Conservation (phyloP, 2,113 vertebrate species). For the Salminus brasiliensis region DNA sequence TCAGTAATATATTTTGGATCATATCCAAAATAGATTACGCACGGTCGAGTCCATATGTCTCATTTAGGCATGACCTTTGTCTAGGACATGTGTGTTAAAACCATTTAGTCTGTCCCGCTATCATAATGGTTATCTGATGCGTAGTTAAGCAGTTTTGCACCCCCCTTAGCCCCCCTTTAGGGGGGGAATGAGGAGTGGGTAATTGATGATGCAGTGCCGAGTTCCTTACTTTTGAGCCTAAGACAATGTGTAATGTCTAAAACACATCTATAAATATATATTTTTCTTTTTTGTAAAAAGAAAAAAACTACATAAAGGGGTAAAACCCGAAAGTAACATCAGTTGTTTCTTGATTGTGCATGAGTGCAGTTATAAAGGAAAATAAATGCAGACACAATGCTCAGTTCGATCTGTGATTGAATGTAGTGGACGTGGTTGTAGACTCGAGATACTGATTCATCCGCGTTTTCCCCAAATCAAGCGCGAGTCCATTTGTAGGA, state of each 20-base stretch:
- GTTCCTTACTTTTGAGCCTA: neutral
- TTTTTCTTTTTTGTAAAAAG: neutral
- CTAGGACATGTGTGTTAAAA: neutral
- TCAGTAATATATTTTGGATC: neutral
- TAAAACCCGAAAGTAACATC: neutral
- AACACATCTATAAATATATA: neutral
- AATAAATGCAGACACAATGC: slow-evolving; percentile 24
- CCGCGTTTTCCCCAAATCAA: slow-evolving; percentile 19
- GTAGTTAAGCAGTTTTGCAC: neutral
- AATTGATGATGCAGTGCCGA: slow-evolving; percentile 12
- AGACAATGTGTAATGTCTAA: slow-evolving; percentile 7
- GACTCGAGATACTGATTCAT: slow-evolving; percentile 17
- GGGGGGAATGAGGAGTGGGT: neutral
- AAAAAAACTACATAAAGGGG: neutral
- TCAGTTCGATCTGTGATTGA: slow-evolving; percentile 10
- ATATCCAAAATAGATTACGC: neutral
- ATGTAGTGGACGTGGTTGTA: slow-evolving; percentile 1
- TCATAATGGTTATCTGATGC: neutral
- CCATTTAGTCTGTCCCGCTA: neutral
- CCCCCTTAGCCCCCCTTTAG: neutral
- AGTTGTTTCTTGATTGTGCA: slow-evolving; percentile 4
- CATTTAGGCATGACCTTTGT: neutral
- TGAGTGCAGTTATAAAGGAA: slow-evolving; percentile 3
- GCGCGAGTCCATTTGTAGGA: slow-evolving; percentile 33
- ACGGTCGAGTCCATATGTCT: neutral